Evolutionary conservation across 2,888 invertebrate genomes (phyloP), one percentile per base, ranked within the genome.

Genomic region (Trachelus tabidus): DNA sequence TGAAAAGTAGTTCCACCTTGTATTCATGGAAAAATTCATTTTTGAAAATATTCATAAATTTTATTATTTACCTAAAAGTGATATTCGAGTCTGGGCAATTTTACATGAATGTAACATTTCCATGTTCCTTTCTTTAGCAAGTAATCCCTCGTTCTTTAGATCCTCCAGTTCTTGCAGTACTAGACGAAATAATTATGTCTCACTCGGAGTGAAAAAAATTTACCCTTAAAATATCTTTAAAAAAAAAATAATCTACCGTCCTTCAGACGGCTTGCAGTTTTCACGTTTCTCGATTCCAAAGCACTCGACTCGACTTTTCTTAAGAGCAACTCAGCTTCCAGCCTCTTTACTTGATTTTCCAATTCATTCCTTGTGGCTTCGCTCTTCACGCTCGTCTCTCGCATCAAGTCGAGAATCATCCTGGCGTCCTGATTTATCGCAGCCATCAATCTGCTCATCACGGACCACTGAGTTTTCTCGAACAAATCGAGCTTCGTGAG

Each of bases 391-490:
- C 79, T 80, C 76, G 73, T 81, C 77, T 79, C 81, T 73, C 75
- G 78, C 76, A 78, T 81, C 68, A 75, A 76, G 30, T 69, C 73
- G 34, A 85, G 71, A 73, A 81, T 78, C 69, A 77, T 79, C 73
- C 76, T 79, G 68, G 85, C 80, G 73, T 85, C 85, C 75, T 74
- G 56, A 12, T 76, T 81, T 76, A 86, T 83, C 68, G 80, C 82
- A 68, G 77, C 80, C 76, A 83, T 73, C 79, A 86, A 69, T 78
- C 80, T 82, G 78, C 79, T 84, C 84, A 87, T 86, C 77, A 83
- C 86, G 76, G 84, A 68, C 87, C 86, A 87, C 83, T 87, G 86
- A 80, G 82, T 86, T 34, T 78, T 79, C 76, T 81, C 84, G 81
- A 84, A 84, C 80, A 86, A 82, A 79, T 84, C 83, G 34, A 73